phyloP scores from a whole-genome alignment of 2,797 vertebrate species.

The Pseudocheirus occidentalis region DNA sequence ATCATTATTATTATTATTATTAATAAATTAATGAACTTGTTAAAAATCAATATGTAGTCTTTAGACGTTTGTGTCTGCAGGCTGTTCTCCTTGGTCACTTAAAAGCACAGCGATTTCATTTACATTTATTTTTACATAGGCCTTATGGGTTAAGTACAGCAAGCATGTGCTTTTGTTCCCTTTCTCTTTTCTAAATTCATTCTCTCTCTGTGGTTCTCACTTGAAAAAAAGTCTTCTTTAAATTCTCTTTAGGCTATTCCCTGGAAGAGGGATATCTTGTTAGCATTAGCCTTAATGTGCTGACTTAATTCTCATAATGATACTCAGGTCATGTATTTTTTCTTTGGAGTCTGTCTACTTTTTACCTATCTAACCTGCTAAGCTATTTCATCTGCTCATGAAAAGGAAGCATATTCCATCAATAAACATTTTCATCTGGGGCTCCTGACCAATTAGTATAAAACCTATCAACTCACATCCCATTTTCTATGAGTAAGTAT shows the following conservation, averaged over 20 bases:
- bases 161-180: conserved; percentile 66
- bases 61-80: conserved; percentile 72
- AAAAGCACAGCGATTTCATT: conserved; percentile 82
- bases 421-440: conserved; percentile 72
- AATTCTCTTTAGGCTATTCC: conserved; percentile 11
- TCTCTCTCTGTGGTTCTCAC: conserved; percentile 41
- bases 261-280: conserved; percentile 66
- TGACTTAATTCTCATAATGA: conserved; percentile 61
- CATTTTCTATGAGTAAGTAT: conserved; percentile 60
- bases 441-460: conserved; percentile 67
- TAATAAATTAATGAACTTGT: background rate
- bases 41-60: conserved; percentile 73
- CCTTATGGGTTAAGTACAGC: conserved; percentile 70
- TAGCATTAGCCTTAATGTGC: conserved; percentile 51
- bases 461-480: conserved; percentile 71
- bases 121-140: conserved; percentile 78
- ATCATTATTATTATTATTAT: background rate
- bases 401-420: conserved; percentile 66
- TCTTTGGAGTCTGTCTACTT: conserved; percentile 40
- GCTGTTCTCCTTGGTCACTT: conserved; percentile 78
- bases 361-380: conserved; percentile 45
- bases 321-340: conserved; percentile 29
- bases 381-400: conserved; percentile 59
- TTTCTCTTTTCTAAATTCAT: conserved; percentile 56
- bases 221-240: conserved; percentile 48